phyloP scores from a whole-genome alignment of 2,888 invertebrate genomes.

The Morpho helenor region DNA sequence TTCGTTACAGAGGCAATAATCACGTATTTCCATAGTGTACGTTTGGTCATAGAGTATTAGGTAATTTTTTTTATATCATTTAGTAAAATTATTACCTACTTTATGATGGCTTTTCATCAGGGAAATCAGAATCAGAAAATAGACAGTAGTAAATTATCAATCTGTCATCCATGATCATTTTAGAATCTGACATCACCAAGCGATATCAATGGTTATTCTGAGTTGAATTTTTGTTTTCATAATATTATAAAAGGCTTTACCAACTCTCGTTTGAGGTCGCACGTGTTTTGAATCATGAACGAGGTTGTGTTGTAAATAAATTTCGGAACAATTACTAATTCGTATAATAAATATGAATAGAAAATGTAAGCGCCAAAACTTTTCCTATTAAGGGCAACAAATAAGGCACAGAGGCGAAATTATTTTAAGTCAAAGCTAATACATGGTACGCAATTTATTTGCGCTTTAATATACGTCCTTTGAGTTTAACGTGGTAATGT shows the following conservation, averaged over 20 bases:
- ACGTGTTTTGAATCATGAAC: conserved; percentile 9
- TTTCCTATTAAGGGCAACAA: not conserved
- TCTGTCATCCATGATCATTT: too few species aligned
- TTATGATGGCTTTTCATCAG: too few species aligned
- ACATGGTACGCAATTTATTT: not conserved
- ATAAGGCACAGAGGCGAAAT: conserved; percentile 2
- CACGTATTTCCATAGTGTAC: too few species aligned
- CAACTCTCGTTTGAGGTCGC: conserved; percentile 3
- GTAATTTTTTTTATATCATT: too few species aligned
- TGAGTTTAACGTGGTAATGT: too few species aligned
- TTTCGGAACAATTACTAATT: conserved; percentile 3
- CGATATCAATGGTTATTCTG: conserved; percentile 14
- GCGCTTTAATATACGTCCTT: not conserved
- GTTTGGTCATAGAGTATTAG: too few species aligned
- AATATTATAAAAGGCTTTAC: conserved; percentile 18
- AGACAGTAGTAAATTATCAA: too few species aligned
- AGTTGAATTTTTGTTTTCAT: not conserved
- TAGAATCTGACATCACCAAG: too few species aligned
- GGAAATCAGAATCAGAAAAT: too few species aligned
- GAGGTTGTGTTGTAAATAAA: conserved; percentile 7
- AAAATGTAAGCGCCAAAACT: not conserved
- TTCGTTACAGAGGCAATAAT: too few species aligned
- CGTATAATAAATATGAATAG: not conserved
- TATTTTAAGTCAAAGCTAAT: conserved; percentile 4
- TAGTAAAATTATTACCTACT: too few species aligned